A percentile compares a stretch with the other conserved stretches of the same genome.
Evolutionary conservation across 2,888 invertebrate species (phyloP).

Genomic region (Torymus auratus): DNA sequence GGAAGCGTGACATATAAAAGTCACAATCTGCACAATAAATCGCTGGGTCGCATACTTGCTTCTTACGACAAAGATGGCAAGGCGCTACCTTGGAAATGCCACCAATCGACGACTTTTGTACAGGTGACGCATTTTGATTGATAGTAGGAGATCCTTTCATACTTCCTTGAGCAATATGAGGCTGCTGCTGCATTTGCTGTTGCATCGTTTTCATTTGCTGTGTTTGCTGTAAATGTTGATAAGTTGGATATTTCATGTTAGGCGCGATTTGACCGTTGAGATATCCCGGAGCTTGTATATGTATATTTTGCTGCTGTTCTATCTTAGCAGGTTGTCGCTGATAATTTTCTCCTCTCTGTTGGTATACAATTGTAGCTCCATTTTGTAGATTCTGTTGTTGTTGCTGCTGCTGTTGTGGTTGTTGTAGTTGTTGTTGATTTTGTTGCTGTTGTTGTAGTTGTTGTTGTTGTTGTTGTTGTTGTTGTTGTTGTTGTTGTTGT

Average conservation of each 20-base stretch:
- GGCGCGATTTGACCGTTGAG: constrained; percentile 72
- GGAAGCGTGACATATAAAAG: constrained; percentile 92
- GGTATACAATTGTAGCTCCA: constrained; percentile 61
- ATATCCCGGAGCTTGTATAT: constrained; percentile 70
- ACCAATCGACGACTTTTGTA: constrained; percentile 81
- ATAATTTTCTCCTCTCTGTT: constrained; percentile 65
- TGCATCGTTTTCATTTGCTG: constrained; percentile 81
- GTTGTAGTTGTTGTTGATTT: constrained; percentile 67
- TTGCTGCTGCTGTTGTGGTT: constrained; percentile 69
- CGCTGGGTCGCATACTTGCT: constrained; percentile 86
- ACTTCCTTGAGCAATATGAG: constrained; percentile 75
- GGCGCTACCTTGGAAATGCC: constrained; percentile 80
- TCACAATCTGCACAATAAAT: constrained; percentile 94
- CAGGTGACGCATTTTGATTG: constrained; percentile 84
- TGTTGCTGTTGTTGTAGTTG: constrained; percentile 1
- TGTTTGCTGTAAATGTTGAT: constrained; percentile 82
- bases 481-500: constrained; percentile 46
- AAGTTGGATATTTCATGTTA: constrained; percentile 78
- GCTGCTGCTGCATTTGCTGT: constrained; percentile 80
- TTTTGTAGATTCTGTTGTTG: constrained; percentile 63
- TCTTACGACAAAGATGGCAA: constrained; percentile 93
- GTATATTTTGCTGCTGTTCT: constrained; percentile 70
- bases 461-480: constrained; percentile 69
- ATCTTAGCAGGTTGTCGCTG: constrained; percentile 77
- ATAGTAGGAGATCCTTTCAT: constrained; percentile 82